phyloP scores from a whole-genome alignment of 2,797 vertebrate genomes.

The Threskiornis aethiopicus region DNA sequence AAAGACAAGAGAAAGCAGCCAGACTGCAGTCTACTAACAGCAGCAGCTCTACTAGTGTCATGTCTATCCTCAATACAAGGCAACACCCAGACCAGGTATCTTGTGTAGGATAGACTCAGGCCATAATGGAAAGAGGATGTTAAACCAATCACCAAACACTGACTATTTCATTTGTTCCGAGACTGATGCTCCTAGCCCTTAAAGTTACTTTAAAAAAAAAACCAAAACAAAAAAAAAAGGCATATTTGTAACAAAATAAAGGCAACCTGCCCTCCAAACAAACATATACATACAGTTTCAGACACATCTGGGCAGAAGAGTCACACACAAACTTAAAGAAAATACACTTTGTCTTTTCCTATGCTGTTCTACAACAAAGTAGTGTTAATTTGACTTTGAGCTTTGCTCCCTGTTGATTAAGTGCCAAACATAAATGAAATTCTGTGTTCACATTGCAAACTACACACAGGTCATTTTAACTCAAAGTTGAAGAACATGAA shows the following conservation, averaged over 20 bases:
- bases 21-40: background rate
- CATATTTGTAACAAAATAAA: background rate
- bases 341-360: background rate
- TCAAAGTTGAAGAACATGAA: background rate
- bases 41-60: background rate
- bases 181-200: background rate
- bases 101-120: no score
- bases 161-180: background rate
- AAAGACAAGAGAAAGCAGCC: background rate
- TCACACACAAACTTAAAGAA: background rate
- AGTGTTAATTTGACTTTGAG: background rate
- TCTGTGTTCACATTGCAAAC: background rate
- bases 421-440: background rate
- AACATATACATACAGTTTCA: rapidly evolving
- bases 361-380: background rate
- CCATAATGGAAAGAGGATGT: background rate
- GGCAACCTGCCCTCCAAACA: background rate
- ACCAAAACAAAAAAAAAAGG: no score
- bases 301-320: background rate
- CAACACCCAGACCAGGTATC: rapidly evolving
- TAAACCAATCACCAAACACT: background rate
- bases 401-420: background rate
- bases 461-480: background rate
- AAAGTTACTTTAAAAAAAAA: background rate
- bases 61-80: background rate